A percentile compares a stretch with the other conserved stretches of the same genome.
phyloP scores from a whole-genome alignment of 2,888 invertebrate genomes.

The Bedellia somnulentella region DNA sequence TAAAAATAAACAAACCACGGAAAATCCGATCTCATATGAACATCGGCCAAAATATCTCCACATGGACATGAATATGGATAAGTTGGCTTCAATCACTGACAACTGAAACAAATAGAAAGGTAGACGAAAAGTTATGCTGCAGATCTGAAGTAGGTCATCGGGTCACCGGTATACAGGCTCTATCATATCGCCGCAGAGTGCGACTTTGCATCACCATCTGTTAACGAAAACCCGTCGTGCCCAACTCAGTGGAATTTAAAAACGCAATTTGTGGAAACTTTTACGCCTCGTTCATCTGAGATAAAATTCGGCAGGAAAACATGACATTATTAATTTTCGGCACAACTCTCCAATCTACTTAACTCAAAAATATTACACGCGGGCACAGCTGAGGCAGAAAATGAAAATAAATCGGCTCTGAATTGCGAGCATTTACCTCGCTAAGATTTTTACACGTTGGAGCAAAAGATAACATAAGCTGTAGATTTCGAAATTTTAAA shows the following conservation, averaged over 20 bases:
- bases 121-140: conserved; percentile 31
- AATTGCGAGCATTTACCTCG: conserved; percentile 27
- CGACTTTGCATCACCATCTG: conserved; percentile 29
- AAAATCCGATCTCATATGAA: no score
- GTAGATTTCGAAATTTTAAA: no score
- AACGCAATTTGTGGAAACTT: conserved; percentile 12
- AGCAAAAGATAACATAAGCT: no score
- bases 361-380: conserved; percentile 22
- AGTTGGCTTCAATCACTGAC: conserved; percentile 36
- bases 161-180: conserved; percentile 40
- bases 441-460: no score
- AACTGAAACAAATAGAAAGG: conserved; percentile 45
- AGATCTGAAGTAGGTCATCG: conserved; percentile 47
- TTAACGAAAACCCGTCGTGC: conserved; percentile 21
- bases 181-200: conserved; percentile 45
- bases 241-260: conserved; percentile 1
- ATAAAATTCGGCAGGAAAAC: conserved; percentile 11
- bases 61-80: conserved; percentile 31
- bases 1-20: no score
- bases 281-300: conserved; percentile 10
- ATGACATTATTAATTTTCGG: conserved; percentile 25
- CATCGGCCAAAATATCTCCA: no score
- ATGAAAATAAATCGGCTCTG: conserved; percentile 34
- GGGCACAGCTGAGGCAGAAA: conserved; percentile 25
- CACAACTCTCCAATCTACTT: conserved; percentile 19